These are phyloP conservation scores for Chrysoperla carnea DNA, from an alignment of 1,140 invertebrate genomes.

Conservation along the genomic window DNA sequence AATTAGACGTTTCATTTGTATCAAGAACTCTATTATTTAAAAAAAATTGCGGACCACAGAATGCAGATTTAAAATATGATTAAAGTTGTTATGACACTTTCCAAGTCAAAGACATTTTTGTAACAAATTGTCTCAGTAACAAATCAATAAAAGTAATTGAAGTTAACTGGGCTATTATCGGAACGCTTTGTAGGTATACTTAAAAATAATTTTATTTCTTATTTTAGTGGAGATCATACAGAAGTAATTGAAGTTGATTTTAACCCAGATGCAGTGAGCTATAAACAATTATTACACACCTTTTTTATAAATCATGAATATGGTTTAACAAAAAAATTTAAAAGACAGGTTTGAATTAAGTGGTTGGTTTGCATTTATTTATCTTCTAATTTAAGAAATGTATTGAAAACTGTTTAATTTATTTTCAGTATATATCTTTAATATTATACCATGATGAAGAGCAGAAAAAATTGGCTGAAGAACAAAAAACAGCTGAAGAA, in stretches of 20 bases:
- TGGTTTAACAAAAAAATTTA: conserved; percentile 55
- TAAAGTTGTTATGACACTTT: too few relatives aligned
- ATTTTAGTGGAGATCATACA: conserved; percentile 74
- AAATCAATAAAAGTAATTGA: too few relatives aligned
- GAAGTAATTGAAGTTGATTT: conserved; percentile 86
- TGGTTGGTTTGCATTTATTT: background rate
- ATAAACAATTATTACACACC: conserved; percentile 54
- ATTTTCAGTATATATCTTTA: conserved; percentile 75
- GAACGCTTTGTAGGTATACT: too few relatives aligned
- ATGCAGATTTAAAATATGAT: too few relatives aligned
- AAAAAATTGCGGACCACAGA: too few relatives aligned
- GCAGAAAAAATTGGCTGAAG: conserved; percentile 59
- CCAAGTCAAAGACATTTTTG: too few relatives aligned
- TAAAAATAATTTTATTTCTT: conserved; percentile 5
- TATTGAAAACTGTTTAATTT: conserved; percentile 2
- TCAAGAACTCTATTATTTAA: too few relatives aligned
- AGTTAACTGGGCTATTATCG: too few relatives aligned
- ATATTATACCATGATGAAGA: conserved; percentile 84
- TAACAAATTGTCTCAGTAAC: too few relatives aligned
- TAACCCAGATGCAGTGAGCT: conserved; percentile 60
- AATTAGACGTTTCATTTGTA: too few relatives aligned
- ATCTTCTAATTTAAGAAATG: background rate
- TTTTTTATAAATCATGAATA: conserved; percentile 92
- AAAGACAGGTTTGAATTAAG: conserved; percentile 44
- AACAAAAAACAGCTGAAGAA: conserved; percentile 45